Evolutionary conservation across 2,797 vertebrate species (phyloP), one percentile per base, ranked within the genome.

Genomic region (Paratrypauchen microcephalus): DNA sequence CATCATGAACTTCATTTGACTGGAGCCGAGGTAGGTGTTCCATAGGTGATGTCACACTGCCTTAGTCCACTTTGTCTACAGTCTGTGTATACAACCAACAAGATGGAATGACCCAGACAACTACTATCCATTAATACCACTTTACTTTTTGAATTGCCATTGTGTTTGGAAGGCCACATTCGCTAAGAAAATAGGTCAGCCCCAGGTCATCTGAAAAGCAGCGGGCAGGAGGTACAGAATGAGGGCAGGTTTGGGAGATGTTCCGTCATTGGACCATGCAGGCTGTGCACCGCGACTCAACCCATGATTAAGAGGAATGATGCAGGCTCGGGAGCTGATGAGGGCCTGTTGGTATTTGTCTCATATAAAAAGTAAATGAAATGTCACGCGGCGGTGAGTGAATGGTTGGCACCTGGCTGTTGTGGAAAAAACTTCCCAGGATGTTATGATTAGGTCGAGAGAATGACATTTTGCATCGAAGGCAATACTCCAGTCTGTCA

Each of bases 301-400:
- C 18, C n/a, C n/a, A 32, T 55, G 50, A 66, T 55, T 54, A 66
- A 66, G 65, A 66, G 65, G 65, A 55, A 66, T 55, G 65, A 66
- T 66, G 65, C 28, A 8, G 63, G 5, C 3, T 1, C 55, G 48
- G 50, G 28, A 54, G 48, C 18, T 39, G 48, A 66, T 66, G 65
- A 66, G 36, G 48, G 39, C 50, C 28, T 55, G 65, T 23, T 54
- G 50, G 36, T 55, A 32, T 18, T 26, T 52, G 48, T 55, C 48
- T 65, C 30, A 54, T 66, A 55, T n/a, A 4, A 7, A 66, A 28
- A 55, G n/a, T 55, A 21, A 66, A 28, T 13, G 50, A 55, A 66
- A 54, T 66, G 65, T 66, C 50, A 55, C 18, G 21, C n/a, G 52
- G 30, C 24, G 5, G 28, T 16, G 45, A 65, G 39, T 64, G 61